phyloP scores from a whole-genome alignment of 1,140 invertebrate species.

The Sipha flava region DNA sequence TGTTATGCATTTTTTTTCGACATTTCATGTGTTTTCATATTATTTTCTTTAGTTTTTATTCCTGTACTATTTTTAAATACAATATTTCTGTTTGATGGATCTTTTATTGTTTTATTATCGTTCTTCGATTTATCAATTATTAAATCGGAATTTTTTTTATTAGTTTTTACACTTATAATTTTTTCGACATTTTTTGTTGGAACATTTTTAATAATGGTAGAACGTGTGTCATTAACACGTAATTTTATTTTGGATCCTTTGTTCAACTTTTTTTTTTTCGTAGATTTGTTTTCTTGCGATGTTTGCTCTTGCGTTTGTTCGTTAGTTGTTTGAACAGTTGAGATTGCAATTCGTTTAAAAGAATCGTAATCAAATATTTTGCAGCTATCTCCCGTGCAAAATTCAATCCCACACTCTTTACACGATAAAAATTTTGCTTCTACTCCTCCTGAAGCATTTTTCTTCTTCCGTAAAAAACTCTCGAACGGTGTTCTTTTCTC shows the following conservation, averaged over 20 bases:
- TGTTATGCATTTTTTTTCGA: no score
- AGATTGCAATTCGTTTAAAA: conserved; percentile 33
- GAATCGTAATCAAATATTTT: conserved; percentile 48
- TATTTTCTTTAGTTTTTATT: no score
- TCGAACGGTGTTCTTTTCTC: conserved; percentile 54
- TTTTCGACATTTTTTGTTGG: background rate
- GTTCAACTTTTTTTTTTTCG: background rate
- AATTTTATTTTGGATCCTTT: background rate
- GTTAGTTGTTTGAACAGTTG: background rate
- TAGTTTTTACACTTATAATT: background rate
- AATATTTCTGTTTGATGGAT: no score
- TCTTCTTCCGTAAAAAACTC: conserved; percentile 54
- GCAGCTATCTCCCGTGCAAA: conserved; percentile 59
- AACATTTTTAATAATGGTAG: background rate
- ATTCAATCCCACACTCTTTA: conserved; percentile 72
- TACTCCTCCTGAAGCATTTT: conserved; percentile 66
- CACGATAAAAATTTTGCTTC: conserved; percentile 66
- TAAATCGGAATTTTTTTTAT: background rate
- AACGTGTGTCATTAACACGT: background rate
- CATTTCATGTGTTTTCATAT: no score
- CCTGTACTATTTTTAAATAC: no score
- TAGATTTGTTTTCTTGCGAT: background rate
- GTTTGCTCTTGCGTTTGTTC: background rate
- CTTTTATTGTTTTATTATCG: background rate
- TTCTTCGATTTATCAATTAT: background rate